Evolutionary conservation across 2,888 invertebrate genomes (phyloP).

Genomic region (Pammene aurita): DNA sequence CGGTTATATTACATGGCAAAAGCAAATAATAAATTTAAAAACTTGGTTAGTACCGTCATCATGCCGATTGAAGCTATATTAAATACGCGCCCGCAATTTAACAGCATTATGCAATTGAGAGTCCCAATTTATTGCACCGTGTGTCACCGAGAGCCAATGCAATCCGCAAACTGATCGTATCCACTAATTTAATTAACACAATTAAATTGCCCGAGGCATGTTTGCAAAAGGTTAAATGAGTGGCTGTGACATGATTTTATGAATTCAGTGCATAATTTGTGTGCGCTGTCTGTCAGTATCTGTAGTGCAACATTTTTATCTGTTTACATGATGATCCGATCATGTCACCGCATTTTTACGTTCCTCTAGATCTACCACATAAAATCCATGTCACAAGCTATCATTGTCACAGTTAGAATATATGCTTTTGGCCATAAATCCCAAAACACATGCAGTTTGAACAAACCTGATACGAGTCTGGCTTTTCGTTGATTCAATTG

Average conservation of each 20-base stretch:
- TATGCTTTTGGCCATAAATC: conserved; percentile 48
- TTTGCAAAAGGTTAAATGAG: neutral
- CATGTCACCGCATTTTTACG: no score
- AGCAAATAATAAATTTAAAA: no score
- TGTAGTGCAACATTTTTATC: no score
- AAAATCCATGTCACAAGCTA: no score
- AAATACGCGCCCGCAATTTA: neutral
- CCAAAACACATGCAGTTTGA: conserved; percentile 37
- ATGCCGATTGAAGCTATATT: neutral
- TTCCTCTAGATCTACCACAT: no score
- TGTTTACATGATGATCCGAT: no score
- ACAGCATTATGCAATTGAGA: conserved; percentile 13
- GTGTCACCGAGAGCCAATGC: conserved; percentile 42
- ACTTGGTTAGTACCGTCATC: neutral
- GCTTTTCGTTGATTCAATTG: conserved; percentile 16
- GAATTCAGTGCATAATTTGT: no score
- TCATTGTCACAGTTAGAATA: neutral
- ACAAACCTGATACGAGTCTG: conserved; percentile 13
- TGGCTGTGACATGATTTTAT: neutral
- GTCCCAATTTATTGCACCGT: conserved; percentile 16
- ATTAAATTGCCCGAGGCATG: conserved; percentile 48
- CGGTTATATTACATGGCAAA: no score
- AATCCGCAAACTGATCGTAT: conserved; percentile 52
- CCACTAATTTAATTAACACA: conserved; percentile 54
- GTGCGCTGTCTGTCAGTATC: no score